Conservation (phyloP, 2,888 invertebrate genomes). For the Ophioninae sp. region DNA sequence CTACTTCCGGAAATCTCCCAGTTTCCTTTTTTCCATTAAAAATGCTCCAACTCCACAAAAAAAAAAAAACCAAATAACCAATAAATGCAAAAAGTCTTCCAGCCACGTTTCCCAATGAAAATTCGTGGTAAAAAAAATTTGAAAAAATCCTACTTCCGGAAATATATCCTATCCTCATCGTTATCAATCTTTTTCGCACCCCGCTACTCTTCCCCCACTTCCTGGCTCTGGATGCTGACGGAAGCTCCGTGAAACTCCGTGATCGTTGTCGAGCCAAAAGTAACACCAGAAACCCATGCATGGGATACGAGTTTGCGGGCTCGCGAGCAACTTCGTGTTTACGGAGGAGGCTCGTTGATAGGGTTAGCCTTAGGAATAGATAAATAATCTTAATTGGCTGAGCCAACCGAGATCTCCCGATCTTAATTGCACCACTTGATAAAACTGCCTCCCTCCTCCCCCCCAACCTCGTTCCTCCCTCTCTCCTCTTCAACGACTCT, state of each 20-base stretch:
- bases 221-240: constrained; percentile 1
- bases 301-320: neutral
- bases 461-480: constrained; percentile 1
- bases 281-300: constrained; percentile 23
- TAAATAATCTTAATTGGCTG: constrained; percentile 75
- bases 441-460: constrained; percentile 59
- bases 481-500: neutral
- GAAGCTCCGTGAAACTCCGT: constrained; percentile 7
- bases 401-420: constrained; percentile 68
- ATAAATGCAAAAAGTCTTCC: no score
- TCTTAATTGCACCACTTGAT: constrained; percentile 73
- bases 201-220: neutral
- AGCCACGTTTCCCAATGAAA: no score
- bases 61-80: no score
- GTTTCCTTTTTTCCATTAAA: no score
- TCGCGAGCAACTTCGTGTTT: constrained; percentile 37
- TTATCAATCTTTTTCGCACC: neutral
- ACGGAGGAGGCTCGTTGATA: constrained; percentile 54
- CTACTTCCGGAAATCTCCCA: no score
- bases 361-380: constrained; percentile 66
- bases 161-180: no score
- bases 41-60: no score
- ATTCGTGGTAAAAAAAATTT: no score
- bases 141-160: no score
- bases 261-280: constrained; percentile 26